phyloP scores from a whole-genome alignment of 2,113 vertebrate species.

The Mus musculus region GRCm39 chr10:97484501-97485000 shows the following conservation, averaged over 20 bases:
- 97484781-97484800: neutral
- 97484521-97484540: slow-evolving; percentile 7
- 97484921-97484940: neutral
- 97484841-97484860: neutral
- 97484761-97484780: neutral
- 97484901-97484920: neutral
- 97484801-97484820: neutral
- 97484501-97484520: slow-evolving; percentile 28
- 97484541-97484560: neutral
- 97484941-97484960: slow-evolving; percentile 5
- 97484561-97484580: neutral
- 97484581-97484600: neutral
- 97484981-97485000: neutral
- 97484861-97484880: slow-evolving; percentile 6
- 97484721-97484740: neutral
- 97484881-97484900: slow-evolving; percentile 6
- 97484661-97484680: neutral
- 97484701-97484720: neutral
- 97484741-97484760: slow-evolving; percentile 23
- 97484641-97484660: neutral
- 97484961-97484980: neutral
- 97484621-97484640: neutral
- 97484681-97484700: slow-evolving; percentile 6
- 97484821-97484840: neutral
- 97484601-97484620: slow-evolving; percentile 33